Evolutionary conservation across 1,140 invertebrate species (phyloP), one percentile per base, ranked within the genome.

Genomic region (Drosophila gunungcola): DNA sequence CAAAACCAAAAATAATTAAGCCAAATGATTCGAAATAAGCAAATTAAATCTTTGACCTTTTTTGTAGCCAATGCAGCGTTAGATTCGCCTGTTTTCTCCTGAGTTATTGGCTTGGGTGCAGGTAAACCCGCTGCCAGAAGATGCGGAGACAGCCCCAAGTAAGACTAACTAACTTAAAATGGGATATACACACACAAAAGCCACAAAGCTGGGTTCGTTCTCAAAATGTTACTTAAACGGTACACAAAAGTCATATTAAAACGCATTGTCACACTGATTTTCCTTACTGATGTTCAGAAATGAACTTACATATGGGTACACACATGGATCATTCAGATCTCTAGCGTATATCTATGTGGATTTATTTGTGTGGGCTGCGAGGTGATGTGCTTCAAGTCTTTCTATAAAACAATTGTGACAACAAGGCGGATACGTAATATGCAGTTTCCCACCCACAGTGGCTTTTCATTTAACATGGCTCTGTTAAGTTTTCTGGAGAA

Each of bases 201-300:
- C 16, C 12, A 49, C 39, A 39, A 12, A 49, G 27, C 58, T 56
- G 52, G 38, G 27, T n/a, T 54, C 79, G 68, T 70, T 78, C 61
- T 72, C 53, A 72, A 82, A 63, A 86, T 75, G 34, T 53, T 70
- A 60, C 68, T 69, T 88, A 88, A 88, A 88, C 79, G 83, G 63
- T 80, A 80, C 56, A 88, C 83, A 88, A 88, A 88, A 88, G 83
- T 83, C 83, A 63, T 76, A 88, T 88, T 88, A 88, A 88, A 88
- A 88, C 79, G 84, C 80, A 80, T 88, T 88, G 83, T 88, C 56
- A 76, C 79, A 63, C 67, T 88, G 83, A 88, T 89, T 88, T 88
- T 80, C 49, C 72, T 88, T 88, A 88, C 65, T 88, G 81, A 81
- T 74, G 51, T 74, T 86, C 54, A 48, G 70, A 81, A 78, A 75